Conservation (phyloP, 2,113 vertebrate genomes). For the Malurus melanocephalus region DNA sequence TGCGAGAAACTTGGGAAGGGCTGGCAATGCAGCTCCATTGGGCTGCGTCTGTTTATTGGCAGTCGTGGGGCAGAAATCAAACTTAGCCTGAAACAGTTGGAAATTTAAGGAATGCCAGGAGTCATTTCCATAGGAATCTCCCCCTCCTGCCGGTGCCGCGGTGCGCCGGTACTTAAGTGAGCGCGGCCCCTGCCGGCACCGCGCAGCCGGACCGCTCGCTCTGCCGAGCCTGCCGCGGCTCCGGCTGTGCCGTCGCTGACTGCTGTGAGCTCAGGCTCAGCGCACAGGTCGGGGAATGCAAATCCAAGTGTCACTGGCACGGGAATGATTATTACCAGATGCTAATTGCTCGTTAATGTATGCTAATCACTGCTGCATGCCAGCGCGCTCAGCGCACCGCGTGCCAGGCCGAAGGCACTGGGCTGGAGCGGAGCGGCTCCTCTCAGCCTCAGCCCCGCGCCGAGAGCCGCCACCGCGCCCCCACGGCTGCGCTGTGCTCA, state of each 20-base stretch:
- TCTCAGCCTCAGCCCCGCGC: neutral
- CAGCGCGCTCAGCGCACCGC: neutral
- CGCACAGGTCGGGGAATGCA: neutral
- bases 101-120: neutral
- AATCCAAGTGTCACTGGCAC: conserved; percentile 22
- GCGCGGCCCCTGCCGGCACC: conserved; percentile 19
- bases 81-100: neutral
- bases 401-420: neutral
- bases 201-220: neutral
- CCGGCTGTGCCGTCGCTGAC: neutral
- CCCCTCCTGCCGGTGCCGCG: neutral
- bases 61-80: neutral
- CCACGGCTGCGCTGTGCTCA: fast-evolving
- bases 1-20: neutral
- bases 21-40: fast-evolving
- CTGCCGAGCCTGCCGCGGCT: neutral
- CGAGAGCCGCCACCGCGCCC: neutral
- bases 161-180: neutral
- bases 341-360: conserved; percentile 44
- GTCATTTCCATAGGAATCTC: neutral
- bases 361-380: conserved; percentile 31
- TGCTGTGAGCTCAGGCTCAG: neutral
- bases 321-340: conserved; percentile 16
- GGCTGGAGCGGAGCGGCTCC: neutral
- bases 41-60: neutral